Percentiles rank a stretch among this genome's conserved stretches.
Evolutionary conservation across 2,888 invertebrate genomes (phyloP).

Genomic region (Eucera pruinosa): DNA sequence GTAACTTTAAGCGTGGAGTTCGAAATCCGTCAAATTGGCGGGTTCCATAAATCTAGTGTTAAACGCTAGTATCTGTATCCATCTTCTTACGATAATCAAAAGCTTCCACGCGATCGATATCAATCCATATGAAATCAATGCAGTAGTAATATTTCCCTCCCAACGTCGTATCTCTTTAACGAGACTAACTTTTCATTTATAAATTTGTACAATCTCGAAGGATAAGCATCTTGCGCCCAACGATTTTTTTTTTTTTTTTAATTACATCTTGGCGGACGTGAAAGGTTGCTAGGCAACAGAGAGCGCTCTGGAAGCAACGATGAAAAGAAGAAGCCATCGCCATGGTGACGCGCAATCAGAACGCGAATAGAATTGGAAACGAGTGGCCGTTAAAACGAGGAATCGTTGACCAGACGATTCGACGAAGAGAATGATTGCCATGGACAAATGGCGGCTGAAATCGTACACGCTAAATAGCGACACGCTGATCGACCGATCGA

Average conservation of each 20-base stretch:
- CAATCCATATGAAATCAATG: too few species aligned
- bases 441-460: not conserved
- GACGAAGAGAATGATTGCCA: not conserved
- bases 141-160: too few species aligned
- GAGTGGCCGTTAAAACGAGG: not conserved
- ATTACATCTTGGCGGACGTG: not conserved
- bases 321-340: not conserved
- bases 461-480: slow-evolving; percentile 4
- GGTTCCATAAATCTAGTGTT: too few species aligned
- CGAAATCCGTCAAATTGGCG: too few species aligned
- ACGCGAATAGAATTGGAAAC: not conserved
- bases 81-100: too few species aligned
- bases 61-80: too few species aligned
- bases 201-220: not conserved
- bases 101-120: too few species aligned
- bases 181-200: not conserved
- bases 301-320: not conserved
- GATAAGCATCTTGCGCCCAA: not conserved
- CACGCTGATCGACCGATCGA: not conserved
- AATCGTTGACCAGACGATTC: not conserved
- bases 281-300: not conserved
- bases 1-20: too few species aligned
- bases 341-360: slow-evolving; percentile 1
- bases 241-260: not conserved
- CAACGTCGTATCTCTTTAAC: too few species aligned